A percentile compares a stretch with the other conserved stretches of the same genome.
Conservation (phyloP, 2,797 vertebrate species). For the Anguilla marmorata region DNA sequence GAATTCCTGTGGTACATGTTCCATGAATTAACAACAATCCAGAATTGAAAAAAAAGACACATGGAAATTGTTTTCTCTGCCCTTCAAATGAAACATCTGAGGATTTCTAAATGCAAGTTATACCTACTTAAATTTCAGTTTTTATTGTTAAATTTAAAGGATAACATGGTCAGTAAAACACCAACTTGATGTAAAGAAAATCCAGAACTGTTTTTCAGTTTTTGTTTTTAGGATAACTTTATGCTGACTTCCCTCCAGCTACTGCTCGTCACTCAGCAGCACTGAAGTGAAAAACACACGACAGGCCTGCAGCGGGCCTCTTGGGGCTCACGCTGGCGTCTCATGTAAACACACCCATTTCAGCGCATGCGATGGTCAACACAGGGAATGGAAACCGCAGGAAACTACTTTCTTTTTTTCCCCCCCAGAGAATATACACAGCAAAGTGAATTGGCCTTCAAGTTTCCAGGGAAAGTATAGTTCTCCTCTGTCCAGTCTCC, state of each 20-base stretch:
- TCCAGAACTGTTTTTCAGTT: not conserved
- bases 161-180: conserved; percentile 20
- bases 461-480: conserved; percentile 35
- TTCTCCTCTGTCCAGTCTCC: conserved; percentile 39
- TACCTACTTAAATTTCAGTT: conserved; percentile 43
- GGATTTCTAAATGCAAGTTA: conserved; percentile 29
- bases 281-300: conserved; percentile 9
- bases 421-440: conserved; percentile 22
- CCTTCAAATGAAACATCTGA: conserved; percentile 45
- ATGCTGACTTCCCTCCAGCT: conserved; percentile 12
- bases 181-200: not conserved
- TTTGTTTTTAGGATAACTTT: not conserved
- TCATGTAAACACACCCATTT: conserved; percentile 24
- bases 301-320: not conserved
- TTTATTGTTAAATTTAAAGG: conserved; percentile 39
- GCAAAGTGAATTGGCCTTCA: conserved; percentile 43
- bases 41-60: conserved; percentile 41
- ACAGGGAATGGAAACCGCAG: conserved; percentile 33
- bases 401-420: conserved; percentile 21
- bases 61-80: conserved; percentile 45
- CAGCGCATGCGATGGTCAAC: conserved; percentile 14
- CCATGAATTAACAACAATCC: conserved; percentile 34
- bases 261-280: conserved; percentile 4
- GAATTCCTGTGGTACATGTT: conserved; percentile 41
- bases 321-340: not conserved